Evolutionary conservation across 2,888 invertebrate genomes (phyloP).

Genomic region (Habrosyne pyritoides): DNA sequence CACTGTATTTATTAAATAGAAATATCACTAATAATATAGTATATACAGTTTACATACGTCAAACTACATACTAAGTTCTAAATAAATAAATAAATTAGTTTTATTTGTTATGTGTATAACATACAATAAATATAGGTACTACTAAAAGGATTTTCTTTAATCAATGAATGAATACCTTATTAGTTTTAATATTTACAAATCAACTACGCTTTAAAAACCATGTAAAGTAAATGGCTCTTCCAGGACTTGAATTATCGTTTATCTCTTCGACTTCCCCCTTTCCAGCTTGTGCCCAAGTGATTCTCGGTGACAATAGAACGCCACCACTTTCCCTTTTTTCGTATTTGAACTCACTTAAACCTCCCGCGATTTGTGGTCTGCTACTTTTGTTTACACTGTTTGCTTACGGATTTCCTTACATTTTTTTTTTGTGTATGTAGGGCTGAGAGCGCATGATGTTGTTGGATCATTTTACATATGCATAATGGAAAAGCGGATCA

Average conservation of each 20-base stretch:
- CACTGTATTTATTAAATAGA: no score
- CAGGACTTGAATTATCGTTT: neutral
- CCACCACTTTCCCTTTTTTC: slow-evolving; percentile 66
- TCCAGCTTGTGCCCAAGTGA: slow-evolving; percentile 54
- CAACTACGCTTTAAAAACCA: neutral
- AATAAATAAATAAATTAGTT: no score
- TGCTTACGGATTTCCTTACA: slow-evolving; percentile 55
- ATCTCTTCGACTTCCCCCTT: slow-evolving; percentile 19
- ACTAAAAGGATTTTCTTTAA: no score
- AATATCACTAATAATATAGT: no score
- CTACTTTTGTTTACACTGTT: slow-evolving; percentile 62
- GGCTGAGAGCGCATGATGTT: slow-evolving; percentile 25
- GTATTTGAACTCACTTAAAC: slow-evolving; percentile 78
- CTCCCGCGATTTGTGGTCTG: slow-evolving; percentile 56
- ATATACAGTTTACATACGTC: no score
- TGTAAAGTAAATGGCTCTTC: neutral
- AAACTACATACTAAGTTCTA: no score
- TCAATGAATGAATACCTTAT: no score
- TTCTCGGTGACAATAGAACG: slow-evolving; percentile 61
- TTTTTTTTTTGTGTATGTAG: slow-evolving; percentile 14
- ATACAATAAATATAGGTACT: no score
- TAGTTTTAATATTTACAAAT: neutral
- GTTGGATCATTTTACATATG: slow-evolving; percentile 43
- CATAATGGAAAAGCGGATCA: slow-evolving; percentile 7
- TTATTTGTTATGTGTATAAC: no score